These are phyloP conservation scores for Zootoca vivipara DNA, from an alignment of 2,113 vertebrate species.

Conservation along the genomic window DNA sequence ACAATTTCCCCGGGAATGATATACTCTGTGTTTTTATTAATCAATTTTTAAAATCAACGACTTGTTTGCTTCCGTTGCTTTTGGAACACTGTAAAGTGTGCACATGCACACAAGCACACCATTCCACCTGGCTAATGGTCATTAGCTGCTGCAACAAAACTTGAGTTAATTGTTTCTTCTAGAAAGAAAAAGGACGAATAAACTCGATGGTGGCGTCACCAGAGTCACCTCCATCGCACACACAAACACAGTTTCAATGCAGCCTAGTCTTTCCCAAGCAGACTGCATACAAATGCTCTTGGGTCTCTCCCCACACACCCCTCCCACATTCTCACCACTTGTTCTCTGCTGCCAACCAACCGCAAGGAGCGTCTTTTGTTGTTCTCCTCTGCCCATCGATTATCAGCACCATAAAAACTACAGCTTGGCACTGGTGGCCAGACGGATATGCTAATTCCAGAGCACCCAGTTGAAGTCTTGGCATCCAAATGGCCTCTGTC, in stretches of 20 bases:
- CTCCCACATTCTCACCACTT: not conserved
- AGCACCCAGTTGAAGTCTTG: not conserved
- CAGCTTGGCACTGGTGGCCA: not conserved
- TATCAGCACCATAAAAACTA: constrained; percentile 22
- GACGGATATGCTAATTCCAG: constrained; percentile 24
- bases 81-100: not conserved
- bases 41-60: not conserved
- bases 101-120: not conserved
- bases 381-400: constrained; percentile 18
- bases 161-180: not conserved
- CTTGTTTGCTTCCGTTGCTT: not conserved
- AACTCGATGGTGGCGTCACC: not conserved
- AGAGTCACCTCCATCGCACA: not conserved
- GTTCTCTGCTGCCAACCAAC: constrained; percentile 23
- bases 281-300: not conserved
- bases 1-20: not conserved
- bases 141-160: not conserved
- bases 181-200: not conserved
- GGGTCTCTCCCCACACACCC: not conserved
- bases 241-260: not conserved
- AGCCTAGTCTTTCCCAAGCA: not conserved
- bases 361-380: not conserved
- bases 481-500: constrained; percentile 19
- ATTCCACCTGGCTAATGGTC: too few relatives aligned
- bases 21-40: not conserved